Evolutionary conservation across 2,113 vertebrate genomes (phyloP), one percentile per base, ranked within the genome.

Genomic region (Actenoides lindsayi): DNA sequence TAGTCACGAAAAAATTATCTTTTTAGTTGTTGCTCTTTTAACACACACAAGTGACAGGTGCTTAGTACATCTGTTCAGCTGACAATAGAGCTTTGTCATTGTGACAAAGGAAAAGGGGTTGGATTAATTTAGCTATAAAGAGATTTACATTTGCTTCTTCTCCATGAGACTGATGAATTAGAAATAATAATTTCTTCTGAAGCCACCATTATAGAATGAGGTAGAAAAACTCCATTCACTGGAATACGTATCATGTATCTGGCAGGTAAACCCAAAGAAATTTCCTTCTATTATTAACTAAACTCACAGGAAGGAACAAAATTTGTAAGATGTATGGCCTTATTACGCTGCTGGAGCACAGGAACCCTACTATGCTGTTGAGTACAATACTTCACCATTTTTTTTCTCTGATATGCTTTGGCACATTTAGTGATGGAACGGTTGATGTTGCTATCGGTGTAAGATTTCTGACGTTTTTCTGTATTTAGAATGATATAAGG

Each of bases 91-190:
- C 53, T 91, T 85, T 88, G 73, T 95, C 86, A 79, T 54, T n/a
- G 15, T 31, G 95, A 97, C 81, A 94, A 96, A 92, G 96, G 76
- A 85, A 94, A 83, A 78, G 60, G 83, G 76, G 93, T 92, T 83
- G 69, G 80, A 97, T 96, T 98, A 96, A 97, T 96, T 96, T 90
- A 62, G 46, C 90, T 96, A 94, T 93, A 93, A 95, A 91, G 94
- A 92, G 54, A 97, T 97, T 97, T 97, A 92, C 81, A 78, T 98
- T 97, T 93, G 69, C 48, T 89, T 16, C 73, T 96, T 92, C 95
- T 96, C 67, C 82, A 89, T 44, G 77, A 96, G 92, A 91, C 77
- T 85, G 84, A 98, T 96, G 83, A 97, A 96, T 94, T 96, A 80
- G 74, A 97, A 97, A 96, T 91, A 96, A 92, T 95, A 94, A 96